Conservation (phyloP, 2,888 invertebrate species). For the Crocallis elinguaria region DNA sequence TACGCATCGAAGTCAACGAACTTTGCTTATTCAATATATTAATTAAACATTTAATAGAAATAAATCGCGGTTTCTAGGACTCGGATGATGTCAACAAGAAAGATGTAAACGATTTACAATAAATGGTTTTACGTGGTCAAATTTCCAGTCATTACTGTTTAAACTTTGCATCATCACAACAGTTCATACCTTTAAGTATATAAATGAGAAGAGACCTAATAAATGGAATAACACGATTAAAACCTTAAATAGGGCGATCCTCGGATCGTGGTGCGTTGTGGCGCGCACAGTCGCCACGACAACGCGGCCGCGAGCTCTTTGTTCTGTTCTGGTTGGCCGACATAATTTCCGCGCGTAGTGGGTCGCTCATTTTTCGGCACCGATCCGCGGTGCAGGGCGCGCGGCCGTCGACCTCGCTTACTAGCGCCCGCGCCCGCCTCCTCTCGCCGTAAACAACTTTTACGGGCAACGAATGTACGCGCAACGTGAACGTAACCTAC, state of each 20-base stretch:
- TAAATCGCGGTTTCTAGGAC: constrained; percentile 34
- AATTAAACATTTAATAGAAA: constrained; percentile 26
- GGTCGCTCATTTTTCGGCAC: constrained; percentile 83
- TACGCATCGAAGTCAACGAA: constrained; percentile 75
- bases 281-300: constrained; percentile 39
- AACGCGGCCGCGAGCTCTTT: constrained; percentile 60
- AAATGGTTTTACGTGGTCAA: neutral
- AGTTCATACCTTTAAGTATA: neutral
- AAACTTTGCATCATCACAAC: neutral
- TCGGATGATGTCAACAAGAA: constrained; percentile 28
- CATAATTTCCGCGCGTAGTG: constrained; percentile 73
- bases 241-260: constrained; percentile 23
- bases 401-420: constrained; percentile 68
- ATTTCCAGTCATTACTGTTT: neutral
- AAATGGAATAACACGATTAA: neutral
- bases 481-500: constrained; percentile 84
- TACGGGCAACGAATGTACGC: constrained; percentile 82
- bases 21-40: constrained; percentile 51
- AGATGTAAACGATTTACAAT: constrained; percentile 27
- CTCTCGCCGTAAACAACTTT: constrained; percentile 79
- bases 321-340: constrained; percentile 66
- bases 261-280: constrained; percentile 20
- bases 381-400: constrained; percentile 71
- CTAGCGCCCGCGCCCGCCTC: constrained; percentile 58
- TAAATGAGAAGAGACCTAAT: neutral